Conservation (phyloP, 2,888 invertebrate species). For the Trichopoda pennipes region DNA sequence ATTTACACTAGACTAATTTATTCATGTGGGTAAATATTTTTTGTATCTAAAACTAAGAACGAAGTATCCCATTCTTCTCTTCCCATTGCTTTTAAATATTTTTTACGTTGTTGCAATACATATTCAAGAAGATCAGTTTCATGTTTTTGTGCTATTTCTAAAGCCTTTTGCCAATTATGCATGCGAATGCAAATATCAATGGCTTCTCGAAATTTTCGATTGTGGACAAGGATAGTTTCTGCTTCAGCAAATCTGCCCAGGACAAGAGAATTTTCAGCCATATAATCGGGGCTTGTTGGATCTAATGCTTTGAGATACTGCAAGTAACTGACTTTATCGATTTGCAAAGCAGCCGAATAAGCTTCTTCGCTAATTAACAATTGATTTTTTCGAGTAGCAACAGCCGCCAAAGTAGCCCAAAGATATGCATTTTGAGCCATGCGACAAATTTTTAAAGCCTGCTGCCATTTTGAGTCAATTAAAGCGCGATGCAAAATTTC, state of each 20-base stretch:
- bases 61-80: conserved; percentile 77
- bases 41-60: conserved; percentile 73
- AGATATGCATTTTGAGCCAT: conserved; percentile 84
- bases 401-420: conserved; percentile 96
- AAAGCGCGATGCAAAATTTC: conserved; percentile 86
- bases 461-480: conserved; percentile 90
- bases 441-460: conserved; percentile 89
- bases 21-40: conserved; percentile 68
- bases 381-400: conserved; percentile 93
- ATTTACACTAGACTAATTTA: not conserved
- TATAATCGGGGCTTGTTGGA: conserved; percentile 79
- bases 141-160: conserved; percentile 79
- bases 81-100: conserved; percentile 77
- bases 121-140: conserved; percentile 73
- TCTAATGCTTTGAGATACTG: conserved; percentile 87
- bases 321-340: conserved; percentile 92
- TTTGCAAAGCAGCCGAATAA: conserved; percentile 93
- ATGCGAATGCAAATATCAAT: conserved; percentile 78
- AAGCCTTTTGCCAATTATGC: conserved; percentile 79
- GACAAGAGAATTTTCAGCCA: conserved; percentile 81
- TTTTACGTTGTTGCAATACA: conserved; percentile 76
- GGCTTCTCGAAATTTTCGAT: conserved; percentile 77
- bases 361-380: conserved; percentile 96
- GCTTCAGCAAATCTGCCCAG: conserved; percentile 79
- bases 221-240: conserved; percentile 80